Conservation (phyloP, 1,140 invertebrate species). For the Drosophila sulfurigaster region DNA sequence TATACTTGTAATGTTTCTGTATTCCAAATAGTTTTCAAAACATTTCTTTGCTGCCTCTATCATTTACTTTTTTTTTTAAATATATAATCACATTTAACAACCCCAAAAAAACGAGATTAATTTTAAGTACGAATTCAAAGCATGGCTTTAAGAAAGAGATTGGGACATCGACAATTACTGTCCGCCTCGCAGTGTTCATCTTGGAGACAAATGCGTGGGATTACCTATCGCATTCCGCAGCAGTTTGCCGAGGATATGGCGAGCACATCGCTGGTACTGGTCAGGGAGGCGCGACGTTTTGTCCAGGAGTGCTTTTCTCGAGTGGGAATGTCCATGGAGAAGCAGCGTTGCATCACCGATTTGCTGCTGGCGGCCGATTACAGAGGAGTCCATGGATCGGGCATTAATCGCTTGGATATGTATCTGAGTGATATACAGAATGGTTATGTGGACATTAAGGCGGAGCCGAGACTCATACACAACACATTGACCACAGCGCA, state of each 20-base stretch:
- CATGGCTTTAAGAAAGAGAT: no score
- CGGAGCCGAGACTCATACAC: constrained; percentile 88
- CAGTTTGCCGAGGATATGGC: neutral
- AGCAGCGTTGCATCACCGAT: constrained; percentile 90
- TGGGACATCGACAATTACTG: no score
- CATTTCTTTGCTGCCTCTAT: neutral
- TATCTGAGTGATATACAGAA: constrained; percentile 88
- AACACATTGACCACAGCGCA: constrained; percentile 91
- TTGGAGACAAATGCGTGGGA: neutral
- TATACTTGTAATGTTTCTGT: neutral
- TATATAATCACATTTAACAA: constrained; percentile 45
- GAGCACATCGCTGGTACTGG: constrained; percentile 82
- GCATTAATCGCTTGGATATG: constrained; percentile 92
- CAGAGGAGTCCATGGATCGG: constrained; percentile 95
- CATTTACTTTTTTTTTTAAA: constrained; percentile 11
- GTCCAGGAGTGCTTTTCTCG: constrained; percentile 89
- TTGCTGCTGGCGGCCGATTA: constrained; percentile 93
- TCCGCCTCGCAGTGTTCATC: neutral
- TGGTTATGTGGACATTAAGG: constrained; percentile 85
- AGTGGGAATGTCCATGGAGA: constrained; percentile 87
- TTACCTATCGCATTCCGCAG: constrained; percentile 10
- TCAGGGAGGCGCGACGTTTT: constrained; percentile 89
- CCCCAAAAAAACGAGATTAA: constrained; percentile 21
- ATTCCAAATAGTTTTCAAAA: constrained; percentile 26
- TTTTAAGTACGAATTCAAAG: no score